phyloP scores from a whole-genome alignment of 2,797 vertebrate genomes.

The Poecilia gillii region DNA sequence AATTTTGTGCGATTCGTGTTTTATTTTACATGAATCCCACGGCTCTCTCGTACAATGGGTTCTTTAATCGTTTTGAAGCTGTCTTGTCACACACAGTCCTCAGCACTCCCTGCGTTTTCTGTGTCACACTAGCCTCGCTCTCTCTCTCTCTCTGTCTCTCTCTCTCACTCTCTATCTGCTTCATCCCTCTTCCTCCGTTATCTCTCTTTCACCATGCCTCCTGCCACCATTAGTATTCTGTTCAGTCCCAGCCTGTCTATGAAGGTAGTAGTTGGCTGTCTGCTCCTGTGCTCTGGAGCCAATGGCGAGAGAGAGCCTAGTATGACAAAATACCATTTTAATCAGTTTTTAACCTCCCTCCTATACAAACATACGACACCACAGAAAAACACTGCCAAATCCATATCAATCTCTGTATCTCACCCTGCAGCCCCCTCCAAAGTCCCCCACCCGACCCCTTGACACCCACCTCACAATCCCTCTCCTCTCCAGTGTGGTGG shows the following conservation, averaged over 20 bases:
- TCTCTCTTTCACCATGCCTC: slow-evolving; percentile 37
- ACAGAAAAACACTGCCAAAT: slow-evolving; percentile 28
- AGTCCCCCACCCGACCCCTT: background rate
- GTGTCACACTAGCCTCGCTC: slow-evolving; percentile 17
- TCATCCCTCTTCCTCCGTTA: slow-evolving; percentile 34
- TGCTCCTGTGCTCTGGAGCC: slow-evolving; percentile 60
- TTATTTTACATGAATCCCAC: slow-evolving; percentile 29
- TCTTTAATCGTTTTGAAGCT: slow-evolving; percentile 17
- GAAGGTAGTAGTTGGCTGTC: slow-evolving; percentile 58
- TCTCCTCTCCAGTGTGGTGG: slow-evolving; percentile 12
- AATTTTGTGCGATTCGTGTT: slow-evolving; percentile 25
- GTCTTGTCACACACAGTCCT: slow-evolving; percentile 11
- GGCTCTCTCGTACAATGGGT: slow-evolving; percentile 15
- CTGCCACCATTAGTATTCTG: slow-evolving; percentile 76
- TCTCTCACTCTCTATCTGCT: slow-evolving; percentile 25
- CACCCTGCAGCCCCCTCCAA: background rate
- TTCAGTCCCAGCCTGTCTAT: slow-evolving; percentile 60
- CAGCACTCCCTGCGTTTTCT: slow-evolving; percentile 26
- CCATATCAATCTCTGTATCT: slow-evolving; percentile 28
- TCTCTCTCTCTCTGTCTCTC: slow-evolving; percentile 21
- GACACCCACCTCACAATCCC: background rate
- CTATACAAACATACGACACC: slow-evolving; percentile 29
- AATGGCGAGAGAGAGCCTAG: slow-evolving; percentile 51
- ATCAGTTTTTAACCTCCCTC: slow-evolving; percentile 59
- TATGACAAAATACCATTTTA: slow-evolving; percentile 53